Evolutionary conservation across 1,140 invertebrate genomes (phyloP).

Genomic region (Drosophila santomea): DNA sequence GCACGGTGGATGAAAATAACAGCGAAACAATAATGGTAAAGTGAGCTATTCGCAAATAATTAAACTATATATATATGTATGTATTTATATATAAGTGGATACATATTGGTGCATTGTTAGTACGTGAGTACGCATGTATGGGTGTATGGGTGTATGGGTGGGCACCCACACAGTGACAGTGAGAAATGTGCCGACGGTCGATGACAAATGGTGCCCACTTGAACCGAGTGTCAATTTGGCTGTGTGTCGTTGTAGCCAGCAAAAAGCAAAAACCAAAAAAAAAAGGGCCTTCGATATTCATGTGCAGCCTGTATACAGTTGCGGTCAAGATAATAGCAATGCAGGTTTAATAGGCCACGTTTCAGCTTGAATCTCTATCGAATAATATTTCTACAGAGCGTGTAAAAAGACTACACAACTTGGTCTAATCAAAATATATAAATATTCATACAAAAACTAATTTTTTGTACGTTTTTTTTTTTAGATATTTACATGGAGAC

Average conservation of each 20-base stretch:
- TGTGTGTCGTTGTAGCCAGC: constrained; percentile 53
- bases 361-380: background rate
- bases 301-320: constrained; percentile 9
- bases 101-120: constrained; percentile 17
- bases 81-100: constrained; percentile 25
- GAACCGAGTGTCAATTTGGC: constrained; percentile 77
- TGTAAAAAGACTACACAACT: background rate
- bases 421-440: background rate
- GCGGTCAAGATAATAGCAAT: background rate
- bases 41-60: constrained; percentile 66
- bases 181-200: constrained; percentile 64
- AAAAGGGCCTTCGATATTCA: constrained; percentile 52
- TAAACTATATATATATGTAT: constrained; percentile 57
- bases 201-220: constrained; percentile 78
- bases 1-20: constrained; percentile 26
- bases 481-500: no score
- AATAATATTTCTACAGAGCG: background rate
- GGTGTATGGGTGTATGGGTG: constrained; percentile 15
- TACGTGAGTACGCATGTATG: background rate
- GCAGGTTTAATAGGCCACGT: background rate
- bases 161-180: constrained; percentile 40
- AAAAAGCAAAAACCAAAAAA: constrained; percentile 30
- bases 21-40: constrained; percentile 49
- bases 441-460: background rate
- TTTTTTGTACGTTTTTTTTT: no score